Evolutionary conservation across 2,888 invertebrate species (phyloP).

Genomic region (Eupithecia insigniata): DNA sequence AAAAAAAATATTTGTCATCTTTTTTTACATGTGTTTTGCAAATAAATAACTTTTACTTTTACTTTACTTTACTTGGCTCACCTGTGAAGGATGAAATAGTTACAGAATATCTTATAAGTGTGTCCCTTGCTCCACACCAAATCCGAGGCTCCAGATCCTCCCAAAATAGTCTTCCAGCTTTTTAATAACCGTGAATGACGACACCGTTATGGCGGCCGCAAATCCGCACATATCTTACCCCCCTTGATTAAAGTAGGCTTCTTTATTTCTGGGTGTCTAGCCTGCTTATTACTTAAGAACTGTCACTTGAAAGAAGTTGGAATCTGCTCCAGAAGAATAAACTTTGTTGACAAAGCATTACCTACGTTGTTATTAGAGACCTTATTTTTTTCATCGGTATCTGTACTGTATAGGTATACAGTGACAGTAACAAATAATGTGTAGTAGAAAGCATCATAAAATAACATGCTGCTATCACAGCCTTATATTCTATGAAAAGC

Average conservation of each 20-base stretch:
- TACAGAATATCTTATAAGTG: not conserved
- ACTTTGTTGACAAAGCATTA: not conserved
- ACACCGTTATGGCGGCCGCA: slow-evolving; percentile 43
- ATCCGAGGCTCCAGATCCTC: slow-evolving; percentile 47
- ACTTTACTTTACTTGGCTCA: too few species aligned
- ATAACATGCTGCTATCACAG: too few species aligned
- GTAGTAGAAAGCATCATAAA: too few species aligned
- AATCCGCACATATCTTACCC: slow-evolving; percentile 42
- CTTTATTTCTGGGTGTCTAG: slow-evolving; percentile 26
- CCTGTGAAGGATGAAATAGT: not conserved
- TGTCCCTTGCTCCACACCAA: slow-evolving; percentile 39
- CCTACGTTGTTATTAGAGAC: not conserved
- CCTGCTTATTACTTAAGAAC: not conserved
- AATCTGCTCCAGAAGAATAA: not conserved
- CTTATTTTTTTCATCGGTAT: not conserved
- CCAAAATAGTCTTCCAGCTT: slow-evolving; percentile 58
- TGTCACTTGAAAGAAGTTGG: not conserved
- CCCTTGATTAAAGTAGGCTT: slow-evolving; percentile 43
- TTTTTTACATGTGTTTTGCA: too few species aligned
- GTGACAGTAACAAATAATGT: not conserved
- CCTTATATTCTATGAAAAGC: not conserved
- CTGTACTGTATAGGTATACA: not conserved
- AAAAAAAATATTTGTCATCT: too few species aligned
- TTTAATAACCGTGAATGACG: slow-evolving; percentile 65
- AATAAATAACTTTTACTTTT: too few species aligned